These are phyloP conservation scores for Sarcophaga caerulescens DNA, from an alignment of 2,888 invertebrate genomes.

Conservation along the genomic window DNA sequence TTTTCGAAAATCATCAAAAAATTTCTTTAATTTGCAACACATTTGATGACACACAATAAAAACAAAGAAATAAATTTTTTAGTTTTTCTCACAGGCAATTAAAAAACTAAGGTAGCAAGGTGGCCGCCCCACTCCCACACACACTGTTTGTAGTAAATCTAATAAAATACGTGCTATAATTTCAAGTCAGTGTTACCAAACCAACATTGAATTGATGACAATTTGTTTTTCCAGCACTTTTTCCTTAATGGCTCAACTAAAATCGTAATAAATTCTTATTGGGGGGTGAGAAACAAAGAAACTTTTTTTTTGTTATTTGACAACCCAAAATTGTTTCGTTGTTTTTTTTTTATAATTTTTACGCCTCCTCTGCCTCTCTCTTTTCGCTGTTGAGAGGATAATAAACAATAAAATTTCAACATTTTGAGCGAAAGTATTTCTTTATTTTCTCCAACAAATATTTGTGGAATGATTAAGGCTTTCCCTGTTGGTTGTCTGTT, in stretches of 20 bases:
- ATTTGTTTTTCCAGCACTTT: background rate
- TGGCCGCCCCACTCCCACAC: too few relatives aligned
- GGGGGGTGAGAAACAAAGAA: background rate
- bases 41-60: too few relatives aligned
- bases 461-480: background rate
- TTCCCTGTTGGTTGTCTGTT: too few relatives aligned
- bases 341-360: too few relatives aligned
- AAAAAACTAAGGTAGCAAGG: too few relatives aligned
- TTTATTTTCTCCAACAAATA: background rate
- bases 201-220: background rate
- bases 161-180: slow-evolving; percentile 61
- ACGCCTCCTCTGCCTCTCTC: too few relatives aligned
- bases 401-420: slow-evolving; percentile 61
- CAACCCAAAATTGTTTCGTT: slow-evolving; percentile 26
- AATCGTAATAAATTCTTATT: slow-evolving; percentile 41
- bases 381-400: slow-evolving; percentile 16
- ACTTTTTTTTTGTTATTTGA: slow-evolving; percentile 38
- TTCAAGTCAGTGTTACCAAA: slow-evolving; percentile 4
- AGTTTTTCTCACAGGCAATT: too few relatives aligned
- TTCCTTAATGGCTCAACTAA: slow-evolving; percentile 9
- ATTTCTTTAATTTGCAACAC: too few relatives aligned
- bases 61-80: too few relatives aligned
- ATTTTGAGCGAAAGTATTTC: slow-evolving; percentile 37
- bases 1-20: too few relatives aligned
- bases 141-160: background rate